Evolutionary conservation across 2,797 vertebrate genomes (phyloP), one percentile per base, ranked within the genome.

Genomic region (Takifugu rubripes): DNA sequence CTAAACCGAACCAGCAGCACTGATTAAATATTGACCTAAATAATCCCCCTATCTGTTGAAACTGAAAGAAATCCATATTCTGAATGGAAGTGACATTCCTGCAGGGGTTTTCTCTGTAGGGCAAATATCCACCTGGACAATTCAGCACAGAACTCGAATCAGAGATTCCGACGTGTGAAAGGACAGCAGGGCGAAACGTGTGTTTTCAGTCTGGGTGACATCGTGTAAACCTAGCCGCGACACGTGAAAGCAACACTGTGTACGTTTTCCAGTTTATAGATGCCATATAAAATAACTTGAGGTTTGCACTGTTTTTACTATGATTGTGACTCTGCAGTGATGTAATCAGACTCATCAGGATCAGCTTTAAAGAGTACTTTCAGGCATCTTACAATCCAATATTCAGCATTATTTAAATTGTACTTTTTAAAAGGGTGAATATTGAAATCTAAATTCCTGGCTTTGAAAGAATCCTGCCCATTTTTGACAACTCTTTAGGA

Each of bases 31-130:
- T 42, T 59, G 9, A 31, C 25, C 26, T 6, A 48, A 44, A 66
- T 53, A 66, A 55, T 72, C 62, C 56, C 27, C 48, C 62, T 61
- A 72, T 69, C 49, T 77, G 17, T 2, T 14, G 12, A 40, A 61
- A 51, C 52, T 51, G 26, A 75, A 61, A 66, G 49, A 58, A 56
- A 49, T 60, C 27, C 33, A 50, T 31, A 70, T 12, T 45, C 25
- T 62, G 29, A 26, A 27, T 40, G 24, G 69, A 16, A 26, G 57
- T 52, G 21, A 54, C 49, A 73, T 72, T 74, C 25, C 60, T 54
- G 52, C 27, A n/a, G 44, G 1, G 68, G 17, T 75, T 66, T 27
- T 69, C 55, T 54, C 42, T 27, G 40, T 56, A n/a, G 51, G 61
- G 58, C 58, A 52, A 49, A 36, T 25, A 59, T 54, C 42, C 45